Percentiles rank a stretch among this genome's conserved stretches.
Evolutionary conservation across 1,140 invertebrate species (phyloP).

Genomic region (Anagrus nilaparvatae): DNA sequence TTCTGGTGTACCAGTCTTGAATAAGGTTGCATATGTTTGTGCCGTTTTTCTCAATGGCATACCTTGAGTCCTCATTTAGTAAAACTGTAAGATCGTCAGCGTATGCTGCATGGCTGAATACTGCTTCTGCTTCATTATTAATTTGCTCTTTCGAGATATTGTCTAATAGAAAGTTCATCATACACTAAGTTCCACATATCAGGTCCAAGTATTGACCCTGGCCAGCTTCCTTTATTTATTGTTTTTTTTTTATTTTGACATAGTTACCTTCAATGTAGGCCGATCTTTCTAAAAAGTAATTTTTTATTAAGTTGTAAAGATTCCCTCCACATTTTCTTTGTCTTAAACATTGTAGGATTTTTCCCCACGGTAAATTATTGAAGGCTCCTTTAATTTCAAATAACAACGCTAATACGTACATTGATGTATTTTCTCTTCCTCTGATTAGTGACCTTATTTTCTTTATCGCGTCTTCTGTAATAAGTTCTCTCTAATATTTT

Average conservation of each 20-base stretch:
- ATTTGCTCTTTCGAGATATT: slow-evolving; percentile 13
- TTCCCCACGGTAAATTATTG: not conserved
- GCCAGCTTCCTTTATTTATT: slow-evolving; percentile 31
- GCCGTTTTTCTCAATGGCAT: too few species aligned
- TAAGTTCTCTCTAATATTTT: slow-evolving; percentile 24
- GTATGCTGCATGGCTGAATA: too few species aligned
- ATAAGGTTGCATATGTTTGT: too few species aligned
- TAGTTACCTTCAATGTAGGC: not conserved
- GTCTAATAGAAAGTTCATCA: slow-evolving; percentile 26
- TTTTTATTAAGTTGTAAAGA: not conserved
- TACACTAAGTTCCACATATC: slow-evolving; percentile 33
- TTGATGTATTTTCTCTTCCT: not conserved
- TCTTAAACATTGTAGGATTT: not conserved
- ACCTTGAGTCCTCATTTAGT: too few species aligned
- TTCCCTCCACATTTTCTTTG: not conserved
- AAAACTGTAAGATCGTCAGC: not conserved
- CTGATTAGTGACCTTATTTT: not conserved
- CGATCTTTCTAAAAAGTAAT: not conserved
- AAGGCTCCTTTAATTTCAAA: slow-evolving; percentile 1
- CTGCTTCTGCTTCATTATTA: too few species aligned
- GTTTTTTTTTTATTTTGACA: slow-evolving; percentile 10
- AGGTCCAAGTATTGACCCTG: slow-evolving; percentile 35
- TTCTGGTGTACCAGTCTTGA: too few species aligned
- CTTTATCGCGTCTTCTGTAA: not conserved
- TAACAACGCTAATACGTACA: not conserved